Base-by-base conservation (phyloP, 53 echinoderm and acorn worm genomes). In the Stichopus horrens region DNA sequence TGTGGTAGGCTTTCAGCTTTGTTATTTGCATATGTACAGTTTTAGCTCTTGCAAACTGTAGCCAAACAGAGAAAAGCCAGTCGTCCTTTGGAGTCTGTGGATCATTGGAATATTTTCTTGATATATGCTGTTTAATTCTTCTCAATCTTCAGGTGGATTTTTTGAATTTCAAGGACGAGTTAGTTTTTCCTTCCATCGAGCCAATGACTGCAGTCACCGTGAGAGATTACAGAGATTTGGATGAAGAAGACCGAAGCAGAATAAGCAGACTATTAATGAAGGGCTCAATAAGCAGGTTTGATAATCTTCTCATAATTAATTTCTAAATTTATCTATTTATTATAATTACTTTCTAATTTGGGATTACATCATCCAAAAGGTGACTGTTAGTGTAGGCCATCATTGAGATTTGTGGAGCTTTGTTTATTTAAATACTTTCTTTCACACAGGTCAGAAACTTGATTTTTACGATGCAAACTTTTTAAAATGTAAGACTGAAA, bases 101-200 rank as follows among this genome's bases (percentile, higher is more conserved):
- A 71, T 71, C 71, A 21, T 0, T 0, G 9, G 20, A 20, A 74
- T 74, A 13, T 74, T 74, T 7, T 7, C 20, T 7, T 21, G 20
- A 74, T 21, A 7, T 21, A 74, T 74, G 4, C 18, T 13, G 23
- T 74, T 18, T 74, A 68, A 16, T 79, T 84, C 56, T 9, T 51
- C 67, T 37, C 37, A 37, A 37, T 37, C 0, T 57, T 8, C 77
- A 98, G 98, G 90, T 98, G 79, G 95, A 98, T 71, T 98, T 98
- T 83, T 86, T 93, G 11, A 91, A 88, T 5, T 94, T 90, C 80
- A 92, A 89, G 52, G 77, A 92, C 13, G 76, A 90, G 11, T 85
- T 93, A 8, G 83, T 95, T 20, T 98, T 96, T 68, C 98, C 95
- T 57, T 79, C 88, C 21, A 95, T 98, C 21, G 87, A 93, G 74